Evolutionary conservation across 2,888 invertebrate genomes (phyloP), one percentile per base, ranked within the genome.

Genomic region (Drosophila rubida): DNA sequence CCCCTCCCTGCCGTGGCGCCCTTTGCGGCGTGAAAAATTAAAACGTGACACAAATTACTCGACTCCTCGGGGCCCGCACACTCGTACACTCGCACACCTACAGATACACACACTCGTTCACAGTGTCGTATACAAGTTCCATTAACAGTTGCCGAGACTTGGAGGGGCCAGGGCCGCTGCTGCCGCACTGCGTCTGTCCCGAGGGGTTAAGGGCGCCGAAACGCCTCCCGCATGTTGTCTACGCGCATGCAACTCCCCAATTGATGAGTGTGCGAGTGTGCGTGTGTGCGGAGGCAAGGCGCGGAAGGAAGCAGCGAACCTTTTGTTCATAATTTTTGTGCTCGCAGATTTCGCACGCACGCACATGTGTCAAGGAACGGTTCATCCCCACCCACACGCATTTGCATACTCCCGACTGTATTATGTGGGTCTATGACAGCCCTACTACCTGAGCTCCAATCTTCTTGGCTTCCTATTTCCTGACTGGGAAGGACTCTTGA

Each of bases 11-110:
- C 25, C 22, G 13, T 44, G 60, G 57, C 64, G 71, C 65, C 65
- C 79, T 84, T 81, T 84, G 79, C 62, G 69, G 85, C 78, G 78
- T 80, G 69, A 78, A 78, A 82, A 82, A 82, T 82, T 82, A 82
- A 82, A 82, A 80, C 70, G 83, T 80, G 86, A 82, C 82, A 86
- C 82, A 82, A 82, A 82, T 82, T 82, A 78, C 83, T 64, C 53
- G 83, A 59, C 67, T 79, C 75, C 60, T 58, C 66, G 53, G 66
- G 62, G 58, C 64, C 37, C 51, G 44, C 53, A 55, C 45, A 27
- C 55, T 44, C 23, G 23, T 11, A 19, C 13, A 44, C 11, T 50
- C 48, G 27, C 45, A 42, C 45, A 59, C 35, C 37, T 16, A 44
- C n/a, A 32, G 32, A 32, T n/a, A 27, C 22, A 16, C 22, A 16